Percentiles rank a stretch among this genome's conserved stretches.
phyloP scores from a whole-genome alignment of 2,888 invertebrate species.

The Coelopa pilipes region DNA sequence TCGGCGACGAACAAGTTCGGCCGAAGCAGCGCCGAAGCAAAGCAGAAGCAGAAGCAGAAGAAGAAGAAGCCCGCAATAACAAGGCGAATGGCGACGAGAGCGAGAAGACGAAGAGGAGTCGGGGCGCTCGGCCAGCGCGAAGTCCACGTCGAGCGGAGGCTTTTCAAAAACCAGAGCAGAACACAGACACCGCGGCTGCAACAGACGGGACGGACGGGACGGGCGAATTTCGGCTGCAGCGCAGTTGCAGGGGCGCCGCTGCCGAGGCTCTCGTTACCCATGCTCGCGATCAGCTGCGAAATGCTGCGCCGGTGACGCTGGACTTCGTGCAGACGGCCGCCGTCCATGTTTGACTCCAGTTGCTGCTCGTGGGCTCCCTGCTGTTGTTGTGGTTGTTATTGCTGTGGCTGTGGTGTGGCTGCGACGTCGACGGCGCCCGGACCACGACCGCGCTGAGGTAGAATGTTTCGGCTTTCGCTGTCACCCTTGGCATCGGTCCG shows the following conservation, averaged over 20 bases:
- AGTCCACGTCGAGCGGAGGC: too few relatives aligned
- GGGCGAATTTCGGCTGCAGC: too few relatives aligned
- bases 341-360: constrained; percentile 40
- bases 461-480: constrained; percentile 10
- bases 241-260: background rate
- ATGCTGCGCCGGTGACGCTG: constrained; percentile 66
- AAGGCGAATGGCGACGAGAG: too few relatives aligned
- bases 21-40: too few relatives aligned
- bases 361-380: background rate
- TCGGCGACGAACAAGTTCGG: background rate
- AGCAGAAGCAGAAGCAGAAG: too few relatives aligned
- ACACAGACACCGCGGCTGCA: background rate
- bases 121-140: too few relatives aligned
- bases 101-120: too few relatives aligned
- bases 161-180: too few relatives aligned
- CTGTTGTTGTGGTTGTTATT: background rate
- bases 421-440: background rate
- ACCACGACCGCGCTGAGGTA: background rate
- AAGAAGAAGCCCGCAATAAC: too few relatives aligned
- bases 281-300: constrained; percentile 64
- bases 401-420: background rate
- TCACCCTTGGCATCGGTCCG: constrained; percentile 12
- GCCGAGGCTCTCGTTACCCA: constrained; percentile 55
- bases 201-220: too few relatives aligned
- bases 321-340: constrained; percentile 49